Conservation (phyloP, 64 coral and sea anemone species). For the Actinia tenebrosa region DNA sequence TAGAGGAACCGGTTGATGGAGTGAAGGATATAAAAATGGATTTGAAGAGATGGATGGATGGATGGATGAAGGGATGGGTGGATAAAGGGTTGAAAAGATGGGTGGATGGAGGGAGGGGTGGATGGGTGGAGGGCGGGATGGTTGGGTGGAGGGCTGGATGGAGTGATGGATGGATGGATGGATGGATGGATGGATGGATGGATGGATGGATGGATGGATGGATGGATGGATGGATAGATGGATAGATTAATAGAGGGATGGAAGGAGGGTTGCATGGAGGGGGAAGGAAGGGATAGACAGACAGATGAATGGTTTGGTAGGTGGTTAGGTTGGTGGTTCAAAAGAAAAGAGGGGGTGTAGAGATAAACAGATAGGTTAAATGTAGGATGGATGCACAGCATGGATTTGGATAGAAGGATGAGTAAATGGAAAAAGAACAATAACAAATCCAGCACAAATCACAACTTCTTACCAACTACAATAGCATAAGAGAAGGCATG, state of each 20-base stretch:
- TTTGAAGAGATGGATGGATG: neutral
- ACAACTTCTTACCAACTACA: conserved; percentile 50
- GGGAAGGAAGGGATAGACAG: too few relatives aligned
- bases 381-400: neutral
- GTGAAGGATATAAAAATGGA: neutral
- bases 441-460: neutral
- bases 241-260: too few relatives aligned
- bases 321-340: neutral
- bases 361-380: neutral
- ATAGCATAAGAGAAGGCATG: conserved; percentile 35
- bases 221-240: neutral
- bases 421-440: neutral
- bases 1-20: neutral
- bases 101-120: too few relatives aligned
- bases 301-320: neutral
- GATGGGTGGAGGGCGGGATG: too few relatives aligned
- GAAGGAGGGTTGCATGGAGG: too few relatives aligned
- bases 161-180: neutral
- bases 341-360: neutral
- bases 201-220: too few relatives aligned
- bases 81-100: neutral
- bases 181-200: too few relatives aligned
- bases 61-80: neutral
- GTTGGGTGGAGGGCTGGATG: neutral
- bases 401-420: neutral